These are phyloP conservation scores for Saccostrea glomerata DNA, from an alignment of 1,140 invertebrate species.

Conservation along the genomic window DNA sequence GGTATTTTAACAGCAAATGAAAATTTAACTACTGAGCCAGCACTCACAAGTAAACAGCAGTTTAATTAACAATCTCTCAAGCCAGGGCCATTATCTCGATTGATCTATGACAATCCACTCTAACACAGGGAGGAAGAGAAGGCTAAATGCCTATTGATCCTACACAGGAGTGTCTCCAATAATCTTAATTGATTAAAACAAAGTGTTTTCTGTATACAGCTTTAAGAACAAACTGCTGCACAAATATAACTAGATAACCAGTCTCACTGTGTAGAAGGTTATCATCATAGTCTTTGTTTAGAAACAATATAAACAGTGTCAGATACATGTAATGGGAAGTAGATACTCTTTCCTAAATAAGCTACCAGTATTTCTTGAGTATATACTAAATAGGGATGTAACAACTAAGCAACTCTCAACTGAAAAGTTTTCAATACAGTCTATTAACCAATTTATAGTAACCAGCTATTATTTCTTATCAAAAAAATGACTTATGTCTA, in stretches of 20 bases:
- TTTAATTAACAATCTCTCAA: slow-evolving; percentile 16
- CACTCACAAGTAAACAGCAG: slow-evolving; percentile 9
- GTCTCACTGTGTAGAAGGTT: neutral
- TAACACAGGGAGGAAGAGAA: neutral
- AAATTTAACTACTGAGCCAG: neutral
- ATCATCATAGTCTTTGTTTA: too few relatives aligned
- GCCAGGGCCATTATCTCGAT: slow-evolving; percentile 5
- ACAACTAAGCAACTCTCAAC: neutral
- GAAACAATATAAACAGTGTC: neutral
- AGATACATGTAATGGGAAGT: neutral
- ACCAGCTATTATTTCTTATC: too few relatives aligned
- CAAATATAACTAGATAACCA: neutral
- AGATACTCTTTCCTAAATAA: neutral
- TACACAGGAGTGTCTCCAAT: slow-evolving; percentile 14
- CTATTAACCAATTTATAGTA: too few relatives aligned
- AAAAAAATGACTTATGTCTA: too few relatives aligned
- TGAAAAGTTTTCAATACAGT: neutral
- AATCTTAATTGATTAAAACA: slow-evolving; percentile 37
- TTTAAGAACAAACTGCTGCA: neutral
- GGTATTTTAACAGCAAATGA: neutral
- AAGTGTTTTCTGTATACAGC: slow-evolving; percentile 33
- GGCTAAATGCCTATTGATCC: slow-evolving; percentile 20
- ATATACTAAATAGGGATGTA: neutral
- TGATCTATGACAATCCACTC: slow-evolving; percentile 26
- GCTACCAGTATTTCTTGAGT: too few relatives aligned